These are phyloP conservation scores for Euplagia quadripunctaria DNA, from an alignment of 2,888 invertebrate genomes.

Conservation along the genomic window DNA sequence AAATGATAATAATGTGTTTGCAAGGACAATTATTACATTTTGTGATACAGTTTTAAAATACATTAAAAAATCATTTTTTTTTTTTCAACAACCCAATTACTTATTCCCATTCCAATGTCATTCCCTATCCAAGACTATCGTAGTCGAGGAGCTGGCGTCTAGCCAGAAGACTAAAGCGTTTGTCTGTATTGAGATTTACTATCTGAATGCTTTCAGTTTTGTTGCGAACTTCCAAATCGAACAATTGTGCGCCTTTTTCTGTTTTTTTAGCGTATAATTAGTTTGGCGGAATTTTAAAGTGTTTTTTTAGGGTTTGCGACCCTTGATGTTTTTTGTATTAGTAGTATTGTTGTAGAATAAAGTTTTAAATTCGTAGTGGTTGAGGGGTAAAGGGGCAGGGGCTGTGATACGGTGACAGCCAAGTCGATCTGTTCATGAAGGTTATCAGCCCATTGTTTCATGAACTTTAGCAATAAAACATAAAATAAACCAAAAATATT, in stretches of 20 bases:
- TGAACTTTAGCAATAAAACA: too few species aligned
- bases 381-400: too few species aligned
- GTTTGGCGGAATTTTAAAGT: conserved; percentile 11
- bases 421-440: too few species aligned
- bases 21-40: too few species aligned
- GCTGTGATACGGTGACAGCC: too few species aligned
- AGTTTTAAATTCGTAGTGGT: too few species aligned
- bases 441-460: too few species aligned
- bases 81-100: too few species aligned
- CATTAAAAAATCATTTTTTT: too few species aligned
- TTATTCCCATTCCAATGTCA: background rate
- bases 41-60: too few species aligned
- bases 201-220: conserved; percentile 54
- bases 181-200: conserved; percentile 76
- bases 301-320: background rate
- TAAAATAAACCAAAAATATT: too few species aligned
- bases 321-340: background rate
- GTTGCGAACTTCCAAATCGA: conserved; percentile 47
- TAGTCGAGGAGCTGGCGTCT: conserved; percentile 54
- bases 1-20: too few species aligned
- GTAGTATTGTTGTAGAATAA: background rate
- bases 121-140: conserved; percentile 3
- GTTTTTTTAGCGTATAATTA: conserved; percentile 44
- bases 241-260: conserved; percentile 35
- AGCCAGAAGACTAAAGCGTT: conserved; percentile 68